Base-by-base conservation (phyloP, 2,888 invertebrate genomes). In the Atrina japonica region DNA sequence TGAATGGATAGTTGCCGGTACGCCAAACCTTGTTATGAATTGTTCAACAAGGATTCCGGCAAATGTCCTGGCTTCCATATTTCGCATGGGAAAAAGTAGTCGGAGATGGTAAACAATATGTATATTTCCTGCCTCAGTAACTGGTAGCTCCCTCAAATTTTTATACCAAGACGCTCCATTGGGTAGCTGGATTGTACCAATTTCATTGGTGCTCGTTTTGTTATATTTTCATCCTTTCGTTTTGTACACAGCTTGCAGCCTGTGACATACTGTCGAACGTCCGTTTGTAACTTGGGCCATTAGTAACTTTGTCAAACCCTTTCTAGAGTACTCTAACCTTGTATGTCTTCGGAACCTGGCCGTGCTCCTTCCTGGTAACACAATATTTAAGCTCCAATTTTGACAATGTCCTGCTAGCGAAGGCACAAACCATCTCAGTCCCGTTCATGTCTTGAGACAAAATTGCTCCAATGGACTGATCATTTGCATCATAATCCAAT, bases 61-160 rank as follows among this genome's bases (percentile, higher is more conserved):
- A 29, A 76, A 59, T 6, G 68, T 66, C 18, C 9, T 27, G 1
- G 66, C 56, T 45, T 71, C 72, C 58, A 65, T 64, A 18, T 70
- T 56, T 43, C 47, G 27, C 55, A 66, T 66, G 1, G 70, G 43
- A 45, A 66, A 70, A 23, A 76, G 47, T 76, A 73, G 41, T 70
- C 76, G 1, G 60, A 66, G 11, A 64, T 60, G 21, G 70, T 66
- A 3, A 73, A 25, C 7, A n/a, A 73, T 69, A 41, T 72, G 71
- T 40, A 40, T 49, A 18, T 75, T 75, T 0, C 72, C 69, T 16
- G 40, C 40, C 35, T 72, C 61, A 21, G 66, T 75, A 18, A 18
- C 7, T n/a, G 68, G 3, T 65, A 55, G 25, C 45, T 66, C 63
- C 3, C 75, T 70, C 35, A 71, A 6, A 73, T 65, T 43, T 76